Percentiles rank a stretch among this genome's conserved stretches.
Conservation (phyloP, 2,888 invertebrate genomes). For the Strigamia maritima region DNA sequence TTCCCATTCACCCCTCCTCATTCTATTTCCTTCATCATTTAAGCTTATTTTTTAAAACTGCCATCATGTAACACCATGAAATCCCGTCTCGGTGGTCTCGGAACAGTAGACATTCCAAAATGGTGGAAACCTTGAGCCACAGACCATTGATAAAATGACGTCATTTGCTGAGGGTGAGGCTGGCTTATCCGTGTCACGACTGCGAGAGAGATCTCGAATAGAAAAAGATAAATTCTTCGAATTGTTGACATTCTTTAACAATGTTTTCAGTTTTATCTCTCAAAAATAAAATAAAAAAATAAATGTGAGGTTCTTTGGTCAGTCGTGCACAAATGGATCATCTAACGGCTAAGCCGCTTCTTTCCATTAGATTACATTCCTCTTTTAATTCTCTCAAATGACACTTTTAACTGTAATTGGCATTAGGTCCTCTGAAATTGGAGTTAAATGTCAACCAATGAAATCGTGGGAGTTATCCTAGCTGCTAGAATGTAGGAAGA, state of each 20-base stretch:
- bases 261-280: neutral
- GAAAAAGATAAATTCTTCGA: neutral
- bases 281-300: neutral
- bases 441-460: slow-evolving; percentile 14
- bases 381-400: slow-evolving; percentile 3
- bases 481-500: neutral
- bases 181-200: slow-evolving; percentile 25
- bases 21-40: slow-evolving; percentile 9
- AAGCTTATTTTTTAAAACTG: neutral
- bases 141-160: slow-evolving; percentile 25
- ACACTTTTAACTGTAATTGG: slow-evolving; percentile 1
- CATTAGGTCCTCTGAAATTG: neutral
- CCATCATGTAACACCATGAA: neutral
- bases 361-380: neutral
- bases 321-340: neutral
- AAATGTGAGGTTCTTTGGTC: neutral
- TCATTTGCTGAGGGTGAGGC: slow-evolving; percentile 1
- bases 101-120: slow-evolving; percentile 17
- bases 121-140: neutral
- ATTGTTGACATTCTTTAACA: slow-evolving; percentile 17
- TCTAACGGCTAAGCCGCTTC: neutral
- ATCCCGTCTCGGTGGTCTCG: neutral
- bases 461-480: neutral
- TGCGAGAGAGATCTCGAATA: slow-evolving; percentile 2
- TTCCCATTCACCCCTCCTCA: neutral